Conservation (phyloP, 2,113 vertebrate genomes). For the Nibea coibor region DNA sequence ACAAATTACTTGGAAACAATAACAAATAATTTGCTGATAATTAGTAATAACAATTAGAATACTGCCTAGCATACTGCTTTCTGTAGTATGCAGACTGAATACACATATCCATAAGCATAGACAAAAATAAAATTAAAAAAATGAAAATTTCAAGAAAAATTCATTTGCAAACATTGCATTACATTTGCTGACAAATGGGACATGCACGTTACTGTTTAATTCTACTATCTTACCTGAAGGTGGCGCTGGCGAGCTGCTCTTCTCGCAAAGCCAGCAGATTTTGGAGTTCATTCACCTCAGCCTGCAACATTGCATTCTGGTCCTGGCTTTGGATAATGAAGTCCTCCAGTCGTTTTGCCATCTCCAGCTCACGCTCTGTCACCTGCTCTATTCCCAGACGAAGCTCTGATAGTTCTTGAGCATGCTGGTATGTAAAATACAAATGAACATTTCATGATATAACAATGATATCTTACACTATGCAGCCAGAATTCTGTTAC, state of each 20-base stretch:
- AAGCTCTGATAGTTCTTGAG: slow-evolving; percentile 81
- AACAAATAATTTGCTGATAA: not conserved
- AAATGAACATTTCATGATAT: not conserved
- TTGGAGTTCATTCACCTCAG: slow-evolving; percentile 82
- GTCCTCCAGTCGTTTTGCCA: slow-evolving; percentile 86
- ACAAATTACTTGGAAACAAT: not conserved
- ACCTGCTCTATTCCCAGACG: slow-evolving; percentile 82
- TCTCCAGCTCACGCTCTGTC: slow-evolving; percentile 84
- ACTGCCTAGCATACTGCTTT: too few relatives aligned
- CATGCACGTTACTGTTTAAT: not conserved
- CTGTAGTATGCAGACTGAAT: not conserved
- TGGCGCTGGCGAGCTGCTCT: slow-evolving; percentile 83
- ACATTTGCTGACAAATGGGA: not conserved
- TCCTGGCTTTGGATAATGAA: slow-evolving; percentile 84
- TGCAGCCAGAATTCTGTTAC: not conserved
- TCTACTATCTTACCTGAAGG: slow-evolving; percentile 78
- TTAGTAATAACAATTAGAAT: not conserved
- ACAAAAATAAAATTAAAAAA: not conserved
- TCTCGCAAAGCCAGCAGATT: slow-evolving; percentile 80
- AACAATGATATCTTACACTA: not conserved
- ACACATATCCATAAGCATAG: not conserved
- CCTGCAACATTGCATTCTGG: slow-evolving; percentile 81
- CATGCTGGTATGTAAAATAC: slow-evolving; percentile 70
- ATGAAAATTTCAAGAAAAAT: not conserved
- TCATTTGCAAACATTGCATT: not conserved